Evolutionary conservation across 2,113 vertebrate species (phyloP), one percentile per base, ranked within the genome.

Genomic region (Silurus asotus): DNA sequence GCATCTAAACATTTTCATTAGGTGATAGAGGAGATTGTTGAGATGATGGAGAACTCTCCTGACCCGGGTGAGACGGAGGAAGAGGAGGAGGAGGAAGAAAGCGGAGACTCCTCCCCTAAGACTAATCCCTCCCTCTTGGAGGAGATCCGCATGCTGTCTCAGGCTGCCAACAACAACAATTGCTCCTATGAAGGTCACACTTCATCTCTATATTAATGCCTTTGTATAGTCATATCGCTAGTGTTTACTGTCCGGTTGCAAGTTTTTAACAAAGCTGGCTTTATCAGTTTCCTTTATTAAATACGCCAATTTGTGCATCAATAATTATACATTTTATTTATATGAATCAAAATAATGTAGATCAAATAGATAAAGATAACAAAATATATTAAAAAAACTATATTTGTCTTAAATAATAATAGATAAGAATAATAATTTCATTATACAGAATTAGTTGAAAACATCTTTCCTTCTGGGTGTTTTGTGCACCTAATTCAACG

Each of bases 1-100:
- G 69, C 69, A 28, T 56, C 69, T 49, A 5, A 62, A 23, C 11
- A 48, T 14, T 80, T 80, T 25, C 53, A 28, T 8, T 91, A 98
- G 97, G 97, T 98, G 59, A 98, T 98, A 81, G 97, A 98, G 91
- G 97, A 98, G 93, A 97, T 98, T 28, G 97, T 96, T 17, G 97
- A 98, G 91, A 98, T 98, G 97, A 98, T 98, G 97, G 96, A 97
- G 92, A 97, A 98, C 90, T 98, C 97, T 13, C 97, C 97, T 0
- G 97, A 98, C 88, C 97, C 97, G 0, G 97, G 95, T 6, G 97
- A 98, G 91, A 95, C 95, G 0, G 96, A 97, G 83, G 96, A 97
- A 87, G 92, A 89, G 8, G 92, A 95, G 81, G 96, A 97, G 14
- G 96, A 97, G 14, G 96, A 97, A 56, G 96, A 97, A 82, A 93